These are phyloP conservation scores for Macaria notata DNA, from an alignment of 2,888 invertebrate genomes.

Conservation along the genomic window DNA sequence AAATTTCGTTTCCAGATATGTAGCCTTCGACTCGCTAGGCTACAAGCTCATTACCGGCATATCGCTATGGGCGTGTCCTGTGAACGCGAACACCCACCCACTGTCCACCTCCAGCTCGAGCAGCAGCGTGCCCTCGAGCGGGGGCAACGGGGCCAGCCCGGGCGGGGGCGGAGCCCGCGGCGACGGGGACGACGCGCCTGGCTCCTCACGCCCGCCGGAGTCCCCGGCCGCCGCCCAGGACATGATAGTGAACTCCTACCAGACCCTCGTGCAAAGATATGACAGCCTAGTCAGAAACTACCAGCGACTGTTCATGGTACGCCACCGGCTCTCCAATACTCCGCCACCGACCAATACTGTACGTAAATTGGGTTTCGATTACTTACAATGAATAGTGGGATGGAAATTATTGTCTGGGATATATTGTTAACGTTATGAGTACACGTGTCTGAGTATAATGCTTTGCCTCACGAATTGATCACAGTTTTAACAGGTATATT, in stretches of 20 bases:
- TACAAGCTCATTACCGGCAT: constrained; percentile 93
- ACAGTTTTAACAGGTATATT: no score
- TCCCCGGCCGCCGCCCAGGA: constrained; percentile 60
- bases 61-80: constrained; percentile 69
- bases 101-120: constrained; percentile 50
- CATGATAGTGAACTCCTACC: constrained; percentile 74
- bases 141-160: constrained; percentile 45
- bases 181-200: constrained; percentile 9
- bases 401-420: constrained; percentile 1
- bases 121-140: constrained; percentile 24
- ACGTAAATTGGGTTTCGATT: constrained; percentile 35
- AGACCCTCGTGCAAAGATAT: constrained; percentile 76
- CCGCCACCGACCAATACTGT: constrained; percentile 71
- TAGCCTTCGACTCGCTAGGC: constrained; percentile 91
- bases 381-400: constrained; percentile 24
- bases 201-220: constrained; percentile 44
- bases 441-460: no score
- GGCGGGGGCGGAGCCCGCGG: constrained; percentile 10
- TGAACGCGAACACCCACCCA: constrained; percentile 40
- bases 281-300: constrained; percentile 77
- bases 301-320: constrained; percentile 74
- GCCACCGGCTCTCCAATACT: constrained; percentile 65
- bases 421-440: no score
- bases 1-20: constrained; percentile 83
- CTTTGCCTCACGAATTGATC: no score